These are phyloP conservation scores for Apantesis nais DNA, from an alignment of 2,888 invertebrate species.

Conservation along the genomic window DNA sequence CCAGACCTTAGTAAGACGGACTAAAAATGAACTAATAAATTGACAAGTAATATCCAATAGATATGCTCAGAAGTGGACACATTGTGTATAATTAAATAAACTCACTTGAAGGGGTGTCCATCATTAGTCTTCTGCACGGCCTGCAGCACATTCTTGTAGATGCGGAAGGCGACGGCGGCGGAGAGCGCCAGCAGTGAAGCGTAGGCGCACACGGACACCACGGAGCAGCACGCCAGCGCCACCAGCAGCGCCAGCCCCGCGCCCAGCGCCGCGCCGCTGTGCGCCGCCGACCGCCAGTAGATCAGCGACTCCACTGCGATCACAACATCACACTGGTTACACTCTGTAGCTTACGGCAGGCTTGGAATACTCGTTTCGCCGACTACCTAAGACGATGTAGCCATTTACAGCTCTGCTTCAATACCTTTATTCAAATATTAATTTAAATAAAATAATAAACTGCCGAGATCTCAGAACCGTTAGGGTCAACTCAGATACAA, in stretches of 20 bases:
- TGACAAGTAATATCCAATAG: no score
- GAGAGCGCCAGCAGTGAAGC: slow-evolving; percentile 93
- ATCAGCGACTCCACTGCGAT: slow-evolving; percentile 96
- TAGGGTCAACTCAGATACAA: not conserved
- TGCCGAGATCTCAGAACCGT: no score
- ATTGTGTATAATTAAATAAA: slow-evolving; percentile 35
- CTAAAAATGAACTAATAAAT: no score
- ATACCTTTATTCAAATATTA: not conserved
- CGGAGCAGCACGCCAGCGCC: slow-evolving; percentile 97
- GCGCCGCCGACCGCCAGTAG: slow-evolving; percentile 98
- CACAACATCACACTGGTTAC: slow-evolving; percentile 45
- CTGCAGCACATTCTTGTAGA: slow-evolving; percentile 97
- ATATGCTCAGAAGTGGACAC: no score
- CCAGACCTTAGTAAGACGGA: not conserved
- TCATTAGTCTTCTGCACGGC: slow-evolving; percentile 98
- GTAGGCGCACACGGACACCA: slow-evolving; percentile 98
- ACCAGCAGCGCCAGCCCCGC: slow-evolving; percentile 94
- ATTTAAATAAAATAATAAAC: no score
- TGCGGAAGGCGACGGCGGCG: slow-evolving; percentile 96
- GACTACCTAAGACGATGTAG: no score
- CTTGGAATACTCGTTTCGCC: no score
- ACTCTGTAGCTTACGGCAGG: not conserved
- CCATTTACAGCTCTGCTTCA: no score
- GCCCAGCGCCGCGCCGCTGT: slow-evolving; percentile 97
- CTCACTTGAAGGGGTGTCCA: slow-evolving; percentile 99